Evolutionary conservation across 2,113 vertebrate species (phyloP).

Genomic region (Zosterops hypoxanthus): DNA sequence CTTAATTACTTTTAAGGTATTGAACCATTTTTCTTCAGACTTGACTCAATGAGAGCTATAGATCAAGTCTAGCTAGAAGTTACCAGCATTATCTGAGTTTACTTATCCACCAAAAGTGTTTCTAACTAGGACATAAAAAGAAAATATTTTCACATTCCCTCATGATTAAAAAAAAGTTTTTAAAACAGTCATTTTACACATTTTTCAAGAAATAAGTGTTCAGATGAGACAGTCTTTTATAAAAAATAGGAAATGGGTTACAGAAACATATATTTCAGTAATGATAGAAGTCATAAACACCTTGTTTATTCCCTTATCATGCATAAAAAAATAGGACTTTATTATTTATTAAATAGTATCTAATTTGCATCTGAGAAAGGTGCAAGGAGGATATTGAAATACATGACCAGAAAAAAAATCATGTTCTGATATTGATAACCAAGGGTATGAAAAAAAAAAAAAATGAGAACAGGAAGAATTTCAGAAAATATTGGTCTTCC

Average conservation of each 20-base stretch:
- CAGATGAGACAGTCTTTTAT: neutral
- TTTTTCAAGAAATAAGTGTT: neutral
- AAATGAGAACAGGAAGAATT: neutral
- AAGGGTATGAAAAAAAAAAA: neutral
- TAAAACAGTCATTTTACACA: neutral
- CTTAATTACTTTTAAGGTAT: conserved; percentile 63
- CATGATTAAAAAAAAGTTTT: neutral
- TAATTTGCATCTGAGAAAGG: neutral
- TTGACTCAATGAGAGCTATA: conserved; percentile 63
- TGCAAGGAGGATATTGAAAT: neutral
- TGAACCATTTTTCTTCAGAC: conserved; percentile 64
- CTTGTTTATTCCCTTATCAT: neutral
- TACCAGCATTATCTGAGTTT: neutral
- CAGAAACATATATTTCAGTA: neutral
- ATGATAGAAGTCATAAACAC: neutral
- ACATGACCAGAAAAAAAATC: neutral
- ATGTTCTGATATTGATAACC: neutral
- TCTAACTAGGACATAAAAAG: neutral
- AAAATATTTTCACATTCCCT: neutral
- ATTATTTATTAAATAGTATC: neutral
- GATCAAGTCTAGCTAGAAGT: conserved; percentile 41
- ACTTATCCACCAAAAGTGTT: neutral
- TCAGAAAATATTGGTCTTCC: neutral
- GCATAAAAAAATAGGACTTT: neutral
- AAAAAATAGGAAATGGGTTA: neutral